phyloP scores from a whole-genome alignment of 2,888 invertebrate genomes.

The Alcis repandata region DNA sequence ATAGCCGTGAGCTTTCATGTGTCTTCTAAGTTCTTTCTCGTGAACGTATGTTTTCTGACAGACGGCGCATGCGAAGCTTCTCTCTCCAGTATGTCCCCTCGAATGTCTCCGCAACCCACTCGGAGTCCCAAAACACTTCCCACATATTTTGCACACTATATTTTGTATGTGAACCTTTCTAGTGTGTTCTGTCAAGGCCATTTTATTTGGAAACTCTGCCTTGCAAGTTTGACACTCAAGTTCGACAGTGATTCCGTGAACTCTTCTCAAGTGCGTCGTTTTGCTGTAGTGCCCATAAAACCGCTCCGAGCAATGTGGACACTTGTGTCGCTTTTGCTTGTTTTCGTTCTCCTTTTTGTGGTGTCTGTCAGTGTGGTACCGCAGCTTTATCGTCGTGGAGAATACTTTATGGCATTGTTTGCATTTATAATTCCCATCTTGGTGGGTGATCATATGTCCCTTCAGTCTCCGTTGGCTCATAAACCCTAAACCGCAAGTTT shows the following conservation, averaged over 20 bases:
- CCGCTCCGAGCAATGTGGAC: slow-evolving; percentile 78
- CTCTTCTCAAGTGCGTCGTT: slow-evolving; percentile 78
- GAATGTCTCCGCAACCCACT: slow-evolving; percentile 76
- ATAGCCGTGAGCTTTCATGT: slow-evolving; percentile 76
- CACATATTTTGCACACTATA: slow-evolving; percentile 76
- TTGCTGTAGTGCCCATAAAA: slow-evolving; percentile 79
- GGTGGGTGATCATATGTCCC: slow-evolving; percentile 76
- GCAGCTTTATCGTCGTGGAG: slow-evolving; percentile 72
- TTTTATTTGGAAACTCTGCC: slow-evolving; percentile 66
- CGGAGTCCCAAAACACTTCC: slow-evolving; percentile 76
- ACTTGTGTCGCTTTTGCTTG: slow-evolving; percentile 75
- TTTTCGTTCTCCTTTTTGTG: slow-evolving; percentile 74
- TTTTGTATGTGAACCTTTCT: slow-evolving; percentile 76
- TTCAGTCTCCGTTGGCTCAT: slow-evolving; percentile 77
- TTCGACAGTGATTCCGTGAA: slow-evolving; percentile 74
- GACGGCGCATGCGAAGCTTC: slow-evolving; percentile 73
- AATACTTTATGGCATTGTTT: slow-evolving; percentile 75
- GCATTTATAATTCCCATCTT: slow-evolving; percentile 75
- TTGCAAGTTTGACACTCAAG: slow-evolving; percentile 77
- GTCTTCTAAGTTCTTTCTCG: slow-evolving; percentile 74
- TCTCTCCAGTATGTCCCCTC: slow-evolving; percentile 75
- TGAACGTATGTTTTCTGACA: slow-evolving; percentile 81
- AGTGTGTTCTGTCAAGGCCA: slow-evolving; percentile 72
- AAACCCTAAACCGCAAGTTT: slow-evolving; percentile 79
- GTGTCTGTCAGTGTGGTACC: slow-evolving; percentile 75